Evolutionary conservation across 1,140 invertebrate genomes (phyloP).

Genomic region (Neomicropteryx cornuta): DNA sequence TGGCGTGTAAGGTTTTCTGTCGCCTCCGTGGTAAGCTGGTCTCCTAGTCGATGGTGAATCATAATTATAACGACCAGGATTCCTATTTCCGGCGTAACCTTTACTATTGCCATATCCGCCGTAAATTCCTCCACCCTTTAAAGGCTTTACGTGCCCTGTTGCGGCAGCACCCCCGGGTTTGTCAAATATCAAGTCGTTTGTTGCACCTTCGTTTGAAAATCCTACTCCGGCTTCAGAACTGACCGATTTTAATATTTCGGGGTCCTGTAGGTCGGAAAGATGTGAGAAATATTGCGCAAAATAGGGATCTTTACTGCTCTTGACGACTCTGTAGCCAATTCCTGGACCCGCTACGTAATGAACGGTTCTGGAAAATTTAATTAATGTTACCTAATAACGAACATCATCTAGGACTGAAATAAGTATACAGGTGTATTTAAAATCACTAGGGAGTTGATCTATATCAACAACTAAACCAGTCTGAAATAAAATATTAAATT

Average conservation of each 20-base stretch:
- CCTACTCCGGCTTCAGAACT: constrained; percentile 18
- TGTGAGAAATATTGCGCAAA: constrained; percentile 36
- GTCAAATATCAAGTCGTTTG: constrained; percentile 23
- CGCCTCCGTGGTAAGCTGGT: too few relatives aligned
- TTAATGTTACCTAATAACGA: too few relatives aligned
- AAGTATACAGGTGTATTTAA: not conserved
- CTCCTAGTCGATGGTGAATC: too few relatives aligned
- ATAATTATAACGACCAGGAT: too few relatives aligned
- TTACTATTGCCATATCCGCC: too few relatives aligned
- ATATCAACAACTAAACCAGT: too few relatives aligned
- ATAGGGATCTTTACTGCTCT: constrained; percentile 45
- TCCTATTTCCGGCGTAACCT: too few relatives aligned
- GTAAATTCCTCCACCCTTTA: too few relatives aligned
- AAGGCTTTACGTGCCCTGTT: constrained; percentile 38
- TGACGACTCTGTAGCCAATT: constrained; percentile 60
- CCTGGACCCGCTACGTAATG: constrained; percentile 64
- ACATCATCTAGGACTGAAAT: too few relatives aligned
- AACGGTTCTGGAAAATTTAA: constrained; percentile 37
- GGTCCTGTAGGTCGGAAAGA: constrained; percentile 34
- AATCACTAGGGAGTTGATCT: too few relatives aligned
- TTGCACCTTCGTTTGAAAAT: constrained; percentile 1
- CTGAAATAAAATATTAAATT: not conserved
- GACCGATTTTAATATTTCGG: constrained; percentile 32
- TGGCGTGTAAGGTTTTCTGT: too few relatives aligned
- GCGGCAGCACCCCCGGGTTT: constrained; percentile 38